phyloP scores from a whole-genome alignment of 2,888 invertebrate species.

The Apodemia hepburni region DNA sequence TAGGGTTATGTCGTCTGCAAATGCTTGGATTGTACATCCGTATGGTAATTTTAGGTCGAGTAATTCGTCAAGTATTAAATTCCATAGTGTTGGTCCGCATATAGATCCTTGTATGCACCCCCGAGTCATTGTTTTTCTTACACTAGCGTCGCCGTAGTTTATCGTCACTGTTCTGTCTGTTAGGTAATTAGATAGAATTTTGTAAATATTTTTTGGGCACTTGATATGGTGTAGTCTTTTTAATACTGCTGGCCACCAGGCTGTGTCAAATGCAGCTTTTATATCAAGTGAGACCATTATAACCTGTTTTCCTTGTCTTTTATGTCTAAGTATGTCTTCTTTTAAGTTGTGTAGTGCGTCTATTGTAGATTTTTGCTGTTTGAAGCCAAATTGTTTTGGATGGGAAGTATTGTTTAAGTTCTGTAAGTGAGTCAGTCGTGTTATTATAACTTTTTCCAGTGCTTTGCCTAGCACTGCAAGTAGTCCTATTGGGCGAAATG shows the following conservation, averaged over 20 bases:
- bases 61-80: neutral
- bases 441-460: neutral
- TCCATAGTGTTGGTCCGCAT: neutral
- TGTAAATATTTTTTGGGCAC: neutral
- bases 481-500: neutral
- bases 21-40: neutral
- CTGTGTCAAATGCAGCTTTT: neutral
- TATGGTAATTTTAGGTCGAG: no score
- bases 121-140: neutral
- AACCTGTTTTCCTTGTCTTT: neutral
- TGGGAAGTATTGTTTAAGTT: neutral
- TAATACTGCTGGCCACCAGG: neutral
- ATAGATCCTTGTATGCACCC: neutral
- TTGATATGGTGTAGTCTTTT: neutral
- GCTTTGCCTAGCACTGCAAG: neutral
- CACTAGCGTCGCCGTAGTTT: neutral
- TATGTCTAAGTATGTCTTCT: neutral
- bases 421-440: neutral
- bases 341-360: neutral
- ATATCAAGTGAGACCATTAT: neutral
- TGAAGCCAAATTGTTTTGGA: neutral
- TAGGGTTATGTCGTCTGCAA: neutral
- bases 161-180: neutral
- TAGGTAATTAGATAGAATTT: neutral
- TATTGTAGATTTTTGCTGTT: neutral